Evolutionary conservation across 2,113 vertebrate genomes (phyloP).

Genomic region (Corydoras sp.): DNA sequence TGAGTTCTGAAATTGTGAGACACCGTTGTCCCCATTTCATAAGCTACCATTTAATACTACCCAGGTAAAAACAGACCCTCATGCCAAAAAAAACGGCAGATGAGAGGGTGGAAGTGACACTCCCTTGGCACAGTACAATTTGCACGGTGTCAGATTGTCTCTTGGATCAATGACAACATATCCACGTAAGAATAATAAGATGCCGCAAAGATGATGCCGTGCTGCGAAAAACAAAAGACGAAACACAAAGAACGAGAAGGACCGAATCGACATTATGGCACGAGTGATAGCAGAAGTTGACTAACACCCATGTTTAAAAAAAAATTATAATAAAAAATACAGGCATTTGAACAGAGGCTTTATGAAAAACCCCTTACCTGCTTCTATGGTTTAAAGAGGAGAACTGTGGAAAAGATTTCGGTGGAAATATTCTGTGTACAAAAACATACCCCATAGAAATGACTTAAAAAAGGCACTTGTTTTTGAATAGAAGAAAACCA

Average conservation of each 20-base stretch:
- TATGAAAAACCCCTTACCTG: slow-evolving; percentile 67
- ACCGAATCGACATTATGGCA: slow-evolving; percentile 61
- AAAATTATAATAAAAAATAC: slow-evolving; percentile 42
- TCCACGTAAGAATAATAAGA: not conserved
- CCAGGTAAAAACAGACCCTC: not conserved
- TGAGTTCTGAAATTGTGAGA: no score
- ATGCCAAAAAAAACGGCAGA: not conserved
- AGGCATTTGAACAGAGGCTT: slow-evolving; percentile 66
- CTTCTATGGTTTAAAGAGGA: slow-evolving; percentile 76
- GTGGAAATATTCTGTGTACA: slow-evolving; percentile 86
- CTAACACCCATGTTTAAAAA: slow-evolving; percentile 35
- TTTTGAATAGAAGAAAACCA: slow-evolving; percentile 77
- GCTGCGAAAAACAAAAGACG: slow-evolving; percentile 29
- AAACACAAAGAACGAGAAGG: slow-evolving; percentile 47
- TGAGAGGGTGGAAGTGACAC: not conserved
- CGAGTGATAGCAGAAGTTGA: slow-evolving; percentile 45
- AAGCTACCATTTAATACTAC: no score
- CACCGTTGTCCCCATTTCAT: no score
- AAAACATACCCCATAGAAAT: slow-evolving; percentile 85
- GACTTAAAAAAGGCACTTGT: slow-evolving; percentile 98
- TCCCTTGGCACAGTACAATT: slow-evolving; percentile 36
- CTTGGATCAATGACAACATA: not conserved
- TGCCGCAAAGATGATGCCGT: no score
- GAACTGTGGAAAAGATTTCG: slow-evolving; percentile 83
- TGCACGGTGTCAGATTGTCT: slow-evolving; percentile 10